Base-by-base conservation (phyloP, 2,797 vertebrate genomes). In the Rhinoraja longicauda region DNA sequence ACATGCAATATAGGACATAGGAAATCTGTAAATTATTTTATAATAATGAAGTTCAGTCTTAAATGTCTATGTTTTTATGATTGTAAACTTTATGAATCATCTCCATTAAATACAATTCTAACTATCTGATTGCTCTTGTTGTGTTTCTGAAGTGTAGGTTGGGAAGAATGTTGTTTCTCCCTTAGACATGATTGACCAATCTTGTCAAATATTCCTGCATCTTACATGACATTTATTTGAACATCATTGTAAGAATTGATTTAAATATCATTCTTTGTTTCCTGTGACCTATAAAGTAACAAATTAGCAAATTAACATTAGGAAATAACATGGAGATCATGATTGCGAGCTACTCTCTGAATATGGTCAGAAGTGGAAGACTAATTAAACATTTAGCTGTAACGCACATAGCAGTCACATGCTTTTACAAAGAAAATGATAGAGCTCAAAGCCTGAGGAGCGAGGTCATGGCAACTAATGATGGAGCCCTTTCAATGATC, bases 1-100 rank as follows among this genome's bases (percentile, higher is more conserved):
- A 93, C 95, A 96, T 93, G 95, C 96, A 95, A 94, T 95, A 96
- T 96, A 98, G 95, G 95, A 10, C 93, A 95, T 97, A 97, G 97
- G 96, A 96, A 96, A 96, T 95, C 95, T 98, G 97, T 99, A 99
- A 99, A 98, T 99, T 99, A 99, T 99, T 99, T 99, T 98, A 98
- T 98, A 92, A 92, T 39, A 75, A 92, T 92, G 97, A 97, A 97
- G 96, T 96, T 96, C 96, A 96, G 95, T 96, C 96, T 97, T 95
- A 96, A 97, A 97, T 97, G 97, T 97, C 94, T 94, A 95, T 96
- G 96, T 97, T 97, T 97, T 96, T 97, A 97, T 97, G 94, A 96
- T 91, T 97, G 96, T 98, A 97, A 97, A 96, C 96, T 97, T 97
- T 96, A 95, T 95, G 97, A 95, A 94, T 94, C 94, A 96, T 95